Conservation (phyloP, 2,113 vertebrate species). For the Aspiorhynchus laticeps region DNA sequence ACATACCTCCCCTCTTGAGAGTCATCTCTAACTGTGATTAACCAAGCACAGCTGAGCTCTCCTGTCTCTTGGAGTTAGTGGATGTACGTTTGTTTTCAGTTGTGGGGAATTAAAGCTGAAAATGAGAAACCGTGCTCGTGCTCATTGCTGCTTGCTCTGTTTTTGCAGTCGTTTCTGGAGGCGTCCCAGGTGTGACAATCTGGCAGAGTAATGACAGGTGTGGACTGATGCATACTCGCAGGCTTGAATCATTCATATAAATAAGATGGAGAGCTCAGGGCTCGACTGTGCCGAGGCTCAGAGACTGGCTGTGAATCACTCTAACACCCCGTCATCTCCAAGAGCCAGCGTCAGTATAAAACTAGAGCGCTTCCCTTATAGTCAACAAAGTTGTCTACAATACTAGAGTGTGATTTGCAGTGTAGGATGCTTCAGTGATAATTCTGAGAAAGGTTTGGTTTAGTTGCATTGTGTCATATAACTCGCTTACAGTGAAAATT, state of each 20-base stretch:
- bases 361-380: neutral
- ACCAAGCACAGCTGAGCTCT: constrained; percentile 33
- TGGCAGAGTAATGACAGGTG: constrained; percentile 68
- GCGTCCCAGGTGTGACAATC: constrained; percentile 73
- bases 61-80: constrained; percentile 3
- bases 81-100: neutral
- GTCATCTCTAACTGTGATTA: constrained; percentile 34
- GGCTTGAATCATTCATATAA: constrained; percentile 73
- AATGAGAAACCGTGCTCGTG: neutral
- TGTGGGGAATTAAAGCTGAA: constrained; percentile 1
- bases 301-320: constrained; percentile 75
- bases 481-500: neutral
- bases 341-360: constrained; percentile 8
- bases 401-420: neutral
- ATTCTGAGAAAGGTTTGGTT: neutral
- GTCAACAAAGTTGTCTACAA: neutral
- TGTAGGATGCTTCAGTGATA: neutral
- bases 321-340: constrained; percentile 60
- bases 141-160: constrained; percentile 57
- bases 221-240: constrained; percentile 77
- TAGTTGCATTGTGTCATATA: neutral
- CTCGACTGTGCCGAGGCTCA: constrained; percentile 58
- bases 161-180: constrained; percentile 57
- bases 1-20: neutral
- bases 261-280: constrained; percentile 72